Percentiles rank a stretch among this genome's conserved stretches.
phyloP scores from a whole-genome alignment of 2,888 invertebrate species.

The Micropterix aruncella region DNA sequence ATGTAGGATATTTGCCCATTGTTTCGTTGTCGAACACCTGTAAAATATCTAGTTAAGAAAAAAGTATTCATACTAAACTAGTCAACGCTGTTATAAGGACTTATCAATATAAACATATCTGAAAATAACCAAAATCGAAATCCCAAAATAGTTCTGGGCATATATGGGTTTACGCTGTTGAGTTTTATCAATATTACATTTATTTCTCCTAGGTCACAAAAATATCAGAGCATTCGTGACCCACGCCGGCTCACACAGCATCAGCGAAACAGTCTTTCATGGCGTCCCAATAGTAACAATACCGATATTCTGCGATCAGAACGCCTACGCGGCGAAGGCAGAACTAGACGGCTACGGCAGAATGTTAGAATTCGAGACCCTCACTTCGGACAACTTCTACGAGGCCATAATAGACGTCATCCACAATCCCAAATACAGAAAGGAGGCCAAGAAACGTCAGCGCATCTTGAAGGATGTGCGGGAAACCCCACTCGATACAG shows the following conservation, averaged over 20 bases:
- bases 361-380: conserved; percentile 51
- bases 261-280: conserved; percentile 75
- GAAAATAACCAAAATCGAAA: too few species aligned
- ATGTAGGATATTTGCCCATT: too few species aligned
- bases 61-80: too few species aligned
- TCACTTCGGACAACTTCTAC: conserved; percentile 52
- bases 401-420: conserved; percentile 58
- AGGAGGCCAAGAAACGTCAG: conserved; percentile 54
- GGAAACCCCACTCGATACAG: conserved; percentile 59
- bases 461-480: conserved; percentile 57
- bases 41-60: too few species aligned
- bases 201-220: conserved; percentile 52
- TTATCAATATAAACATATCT: too few species aligned
- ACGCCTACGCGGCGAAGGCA: conserved; percentile 72
- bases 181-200: too few species aligned
- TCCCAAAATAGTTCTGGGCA: too few species aligned
- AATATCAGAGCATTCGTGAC: conserved; percentile 68
- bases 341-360: conserved; percentile 66
- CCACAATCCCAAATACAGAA: conserved; percentile 51
- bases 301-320: conserved; percentile 77
- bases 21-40: too few species aligned
- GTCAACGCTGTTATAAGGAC: too few species aligned
- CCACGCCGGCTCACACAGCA: conserved; percentile 68
- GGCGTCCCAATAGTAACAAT: conserved; percentile 68
- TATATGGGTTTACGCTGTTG: too few species aligned